A percentile compares a stretch with the other conserved stretches of the same genome.
These are phyloP conservation scores for Rhopalosiphum maidis DNA, from an alignment of 1,140 invertebrate genomes.

Conservation along the genomic window DNA sequence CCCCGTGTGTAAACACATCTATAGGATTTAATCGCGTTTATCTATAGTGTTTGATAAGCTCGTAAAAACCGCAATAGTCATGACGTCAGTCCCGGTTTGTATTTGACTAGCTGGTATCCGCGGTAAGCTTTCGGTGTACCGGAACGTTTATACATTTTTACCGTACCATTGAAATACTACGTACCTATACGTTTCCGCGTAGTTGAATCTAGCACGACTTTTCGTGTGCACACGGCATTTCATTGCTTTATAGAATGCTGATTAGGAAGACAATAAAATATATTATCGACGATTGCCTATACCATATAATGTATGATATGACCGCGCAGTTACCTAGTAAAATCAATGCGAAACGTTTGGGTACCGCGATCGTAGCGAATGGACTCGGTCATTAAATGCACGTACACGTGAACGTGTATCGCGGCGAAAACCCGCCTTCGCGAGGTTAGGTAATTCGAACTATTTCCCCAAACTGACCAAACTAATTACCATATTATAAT, in stretches of 20 bases:
- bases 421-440: neutral
- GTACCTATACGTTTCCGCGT: too few relatives aligned
- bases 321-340: neutral
- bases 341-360: neutral
- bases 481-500: neutral
- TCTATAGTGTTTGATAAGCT: neutral
- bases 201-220: too few relatives aligned
- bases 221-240: too few relatives aligned
- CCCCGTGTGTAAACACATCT: neutral
- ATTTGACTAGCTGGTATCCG: too few relatives aligned
- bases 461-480: neutral
- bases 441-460: neutral
- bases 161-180: too few relatives aligned
- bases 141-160: too few relatives aligned
- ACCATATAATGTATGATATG: neutral
- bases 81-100: neutral
- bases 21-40: neutral
- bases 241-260: too few relatives aligned
- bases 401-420: neutral
- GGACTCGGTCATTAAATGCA: neutral
- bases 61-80: neutral
- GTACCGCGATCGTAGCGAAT: neutral
- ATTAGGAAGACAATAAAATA: too few relatives aligned
- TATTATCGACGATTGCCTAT: neutral
- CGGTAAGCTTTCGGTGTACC: too few relatives aligned